Conservation (phyloP, 2,888 invertebrate species). For the Zeuzera pyrina region DNA sequence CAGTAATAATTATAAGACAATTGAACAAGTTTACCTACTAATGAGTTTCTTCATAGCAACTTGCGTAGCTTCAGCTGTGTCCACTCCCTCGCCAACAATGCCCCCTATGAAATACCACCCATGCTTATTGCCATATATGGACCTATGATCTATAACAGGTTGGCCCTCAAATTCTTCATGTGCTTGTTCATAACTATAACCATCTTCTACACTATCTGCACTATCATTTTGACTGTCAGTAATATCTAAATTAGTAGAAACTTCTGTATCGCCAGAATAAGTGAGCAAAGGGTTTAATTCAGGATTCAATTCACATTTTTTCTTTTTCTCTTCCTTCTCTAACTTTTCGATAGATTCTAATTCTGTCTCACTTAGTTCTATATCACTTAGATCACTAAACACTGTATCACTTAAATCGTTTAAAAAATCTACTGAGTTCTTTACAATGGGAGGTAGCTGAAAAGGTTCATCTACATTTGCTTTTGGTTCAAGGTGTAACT, state of each 20-base stretch:
- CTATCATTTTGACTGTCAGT: slow-evolving; percentile 36
- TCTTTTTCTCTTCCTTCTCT: slow-evolving; percentile 59
- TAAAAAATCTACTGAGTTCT: slow-evolving; percentile 74
- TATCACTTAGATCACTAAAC: slow-evolving; percentile 77
- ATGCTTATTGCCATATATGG: slow-evolving; percentile 77
- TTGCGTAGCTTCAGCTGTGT: slow-evolving; percentile 77
- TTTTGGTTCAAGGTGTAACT: slow-evolving; percentile 84
- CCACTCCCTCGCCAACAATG: slow-evolving; percentile 79
- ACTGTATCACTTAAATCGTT: slow-evolving; percentile 76
- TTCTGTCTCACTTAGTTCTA: slow-evolving; percentile 76
- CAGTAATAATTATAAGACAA: too few relatives aligned
- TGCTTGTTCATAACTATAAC: slow-evolving; percentile 55
- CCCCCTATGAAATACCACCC: slow-evolving; percentile 92
- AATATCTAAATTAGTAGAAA: slow-evolving; percentile 25
- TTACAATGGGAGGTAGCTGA: slow-evolving; percentile 60
- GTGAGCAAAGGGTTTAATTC: slow-evolving; percentile 59
- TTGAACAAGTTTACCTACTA: slow-evolving; percentile 79
- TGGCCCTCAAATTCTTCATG: slow-evolving; percentile 69
- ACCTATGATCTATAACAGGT: slow-evolving; percentile 74
- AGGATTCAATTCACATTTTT: slow-evolving; percentile 55
- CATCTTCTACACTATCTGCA: slow-evolving; percentile 39
- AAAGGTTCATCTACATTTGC: slow-evolving; percentile 49
- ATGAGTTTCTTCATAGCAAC: slow-evolving; percentile 84
- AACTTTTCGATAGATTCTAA: slow-evolving; percentile 73
- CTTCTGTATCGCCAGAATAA: slow-evolving; percentile 37